Base-by-base conservation (phyloP, 1,140 invertebrate genomes). In the Caerostris extrusa region DNA sequence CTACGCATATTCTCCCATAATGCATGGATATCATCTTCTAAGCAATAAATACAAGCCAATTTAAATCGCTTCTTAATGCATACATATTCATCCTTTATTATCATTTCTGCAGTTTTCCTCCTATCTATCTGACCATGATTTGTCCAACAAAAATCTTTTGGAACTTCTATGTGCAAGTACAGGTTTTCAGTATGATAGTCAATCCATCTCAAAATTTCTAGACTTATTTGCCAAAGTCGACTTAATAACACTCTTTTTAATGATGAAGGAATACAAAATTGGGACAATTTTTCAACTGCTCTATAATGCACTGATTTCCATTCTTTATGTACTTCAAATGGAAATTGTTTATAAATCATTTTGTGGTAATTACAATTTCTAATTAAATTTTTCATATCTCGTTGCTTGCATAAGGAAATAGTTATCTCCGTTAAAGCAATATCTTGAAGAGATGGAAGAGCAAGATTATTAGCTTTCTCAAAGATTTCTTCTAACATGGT, bases 101-200 rank as follows among this genome's bases (percentile, higher is more conserved):
- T 61, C 57, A n/a, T 6, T 81, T 82, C 57, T 17, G 92, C 86
- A 61, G 92, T 89, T 55, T 86, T 93, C 8, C 69, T 82, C 55
- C 61, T 55, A 93, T 88, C 83, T 56, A 93, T 34, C 19, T 60
- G 67, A 3, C 91, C 91, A 4, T 86, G 64, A 64, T 53, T 17
- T 93, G 91, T 93, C 91, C 91, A 93, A 55, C 34, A 93, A 86
- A 86, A n/a, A 5, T 86, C 8, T 57, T 93, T 34, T 53, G 61
- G 60, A 3, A 86, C 3, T 55, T 69, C 55, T 67, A 53, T 91
- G 53, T 7, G 12, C 19, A 86, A 50, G 6, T 56, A 67, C 5
- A 4, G 14, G 57, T 64, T 61, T 82, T 83, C 50, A 81, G 50
- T 5, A 83, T 91, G 90, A 91, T 14, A 85, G 7, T 57, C 17